A percentile compares a stretch with the other conserved stretches of the same genome.
phyloP scores from a whole-genome alignment of 2,113 vertebrate species.

The Phaethon lepturus region DNA sequence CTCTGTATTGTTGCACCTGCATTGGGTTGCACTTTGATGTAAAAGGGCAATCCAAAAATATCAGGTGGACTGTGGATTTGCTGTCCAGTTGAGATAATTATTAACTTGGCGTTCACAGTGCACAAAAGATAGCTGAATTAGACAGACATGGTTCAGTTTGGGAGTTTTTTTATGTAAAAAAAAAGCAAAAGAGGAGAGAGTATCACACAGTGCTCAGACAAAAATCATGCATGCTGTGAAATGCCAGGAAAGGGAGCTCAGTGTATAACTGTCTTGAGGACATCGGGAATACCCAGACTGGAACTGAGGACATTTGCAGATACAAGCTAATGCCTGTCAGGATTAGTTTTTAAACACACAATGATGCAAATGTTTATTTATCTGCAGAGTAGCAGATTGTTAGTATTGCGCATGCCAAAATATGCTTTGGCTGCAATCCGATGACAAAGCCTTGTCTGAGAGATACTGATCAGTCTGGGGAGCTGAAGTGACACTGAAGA shows the following conservation, averaged over 20 bases:
- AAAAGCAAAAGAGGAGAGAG: background rate
- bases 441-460: conserved; percentile 51
- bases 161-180: background rate
- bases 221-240: background rate
- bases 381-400: conserved; percentile 21
- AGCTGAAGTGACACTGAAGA: conserved; percentile 41
- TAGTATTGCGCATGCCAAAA: conserved; percentile 14
- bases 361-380: conserved; percentile 53
- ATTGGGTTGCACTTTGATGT: background rate
- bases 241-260: background rate
- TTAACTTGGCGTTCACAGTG: background rate
- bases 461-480: conserved; percentile 56
- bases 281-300: background rate
- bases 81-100: background rate
- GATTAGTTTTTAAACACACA: conserved; percentile 60
- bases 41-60: background rate
- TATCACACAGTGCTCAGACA: background rate
- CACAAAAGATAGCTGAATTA: background rate
- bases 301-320: conserved; percentile 33
- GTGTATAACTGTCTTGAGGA: background rate
- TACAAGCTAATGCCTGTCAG: conserved; percentile 36
- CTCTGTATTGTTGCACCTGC: background rate
- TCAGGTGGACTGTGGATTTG: background rate
- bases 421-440: conserved; percentile 10
- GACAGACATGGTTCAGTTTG: background rate